Evolutionary conservation across 2,113 vertebrate genomes (phyloP).

Genomic region (Atrichornis clamosus): DNA sequence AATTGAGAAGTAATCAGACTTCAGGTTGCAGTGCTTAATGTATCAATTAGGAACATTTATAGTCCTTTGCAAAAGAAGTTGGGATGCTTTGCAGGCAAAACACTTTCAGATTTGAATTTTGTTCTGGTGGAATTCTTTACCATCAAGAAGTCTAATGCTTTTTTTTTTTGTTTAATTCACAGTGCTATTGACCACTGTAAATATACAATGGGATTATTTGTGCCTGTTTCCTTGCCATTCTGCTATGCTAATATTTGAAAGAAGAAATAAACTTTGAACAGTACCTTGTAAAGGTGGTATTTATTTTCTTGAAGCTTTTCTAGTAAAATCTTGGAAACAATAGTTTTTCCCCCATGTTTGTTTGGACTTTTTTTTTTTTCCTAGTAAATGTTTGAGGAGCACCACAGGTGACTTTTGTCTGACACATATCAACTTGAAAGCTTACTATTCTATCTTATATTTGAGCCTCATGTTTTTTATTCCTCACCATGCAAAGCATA

Average conservation of each 20-base stretch:
- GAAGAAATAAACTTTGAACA: not conserved
- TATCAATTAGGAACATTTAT: too few relatives aligned
- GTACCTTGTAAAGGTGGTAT: not conserved
- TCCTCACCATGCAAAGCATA: not conserved
- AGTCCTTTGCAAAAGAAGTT: not conserved
- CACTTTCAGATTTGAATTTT: not conserved
- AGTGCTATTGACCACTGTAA: not conserved
- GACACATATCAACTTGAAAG: not conserved
- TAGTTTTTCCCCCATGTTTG: not conserved
- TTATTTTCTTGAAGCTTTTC: not conserved
- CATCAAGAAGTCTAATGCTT: not conserved
- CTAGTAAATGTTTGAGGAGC: not conserved
- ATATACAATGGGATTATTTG: not conserved
- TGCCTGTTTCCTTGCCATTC: not conserved
- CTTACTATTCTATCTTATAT: not conserved
- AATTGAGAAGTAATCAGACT: not conserved
- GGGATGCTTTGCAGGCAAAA: not conserved
- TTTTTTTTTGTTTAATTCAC: not conserved
- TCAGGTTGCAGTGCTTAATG: not conserved
- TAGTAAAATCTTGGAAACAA: not conserved
- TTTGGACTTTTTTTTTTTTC: not conserved
- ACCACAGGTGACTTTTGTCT: not conserved
- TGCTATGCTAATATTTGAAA: not conserved
- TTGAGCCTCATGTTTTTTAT: not conserved
- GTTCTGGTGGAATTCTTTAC: not conserved